Evolutionary conservation across 2,888 invertebrate genomes (phyloP), one percentile per base, ranked within the genome.

Genomic region (Ypsolopha scabrella): DNA sequence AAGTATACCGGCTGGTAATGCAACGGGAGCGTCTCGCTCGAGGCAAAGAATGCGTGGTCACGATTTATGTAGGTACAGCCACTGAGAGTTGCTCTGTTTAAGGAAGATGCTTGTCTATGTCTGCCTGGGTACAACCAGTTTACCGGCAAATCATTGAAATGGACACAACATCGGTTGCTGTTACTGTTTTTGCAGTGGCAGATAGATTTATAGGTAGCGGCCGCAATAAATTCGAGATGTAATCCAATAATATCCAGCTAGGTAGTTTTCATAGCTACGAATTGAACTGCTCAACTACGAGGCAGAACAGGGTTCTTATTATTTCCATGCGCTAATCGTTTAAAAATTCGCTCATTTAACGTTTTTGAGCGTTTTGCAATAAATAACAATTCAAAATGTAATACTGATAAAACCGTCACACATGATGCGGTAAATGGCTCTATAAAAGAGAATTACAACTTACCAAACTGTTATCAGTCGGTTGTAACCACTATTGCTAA

Each of bases 11-110:
- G 47, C 7, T 2, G 11, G 2, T 36, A 71, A 73, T 65, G 71
- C 69, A 73, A 81, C 83, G 63, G 85, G 65, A 83, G 83, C 82
- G 80, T 74, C 78, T 78, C 66, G 76, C 82, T 75, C 57, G 58
- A 60, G 79, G 83, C 81, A 61, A 62, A 63, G 63, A 68, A 68
- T 69, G 72, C 73, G 67, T 70, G 71, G 72, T 80, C 82, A 83
- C 82, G 81, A 82, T 75, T 80, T 72, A 76, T 51, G 51, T 51
- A 48, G n/a, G 41, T 24, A 24, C 33, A 41, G 48, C 35, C 48
- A 33, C 45, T 39, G 45, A 10, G 39, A 70, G 73, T 72, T 49
- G 43, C 45, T 52, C 70, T 76, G 72, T 77, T 78, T 78, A 74
- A 70, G 73, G 66, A 71, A 77, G 77, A 80, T 78, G 64, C 72